Conservation (phyloP, 2,888 invertebrate genomes). For the Pyrrhosoma nymphula region DNA sequence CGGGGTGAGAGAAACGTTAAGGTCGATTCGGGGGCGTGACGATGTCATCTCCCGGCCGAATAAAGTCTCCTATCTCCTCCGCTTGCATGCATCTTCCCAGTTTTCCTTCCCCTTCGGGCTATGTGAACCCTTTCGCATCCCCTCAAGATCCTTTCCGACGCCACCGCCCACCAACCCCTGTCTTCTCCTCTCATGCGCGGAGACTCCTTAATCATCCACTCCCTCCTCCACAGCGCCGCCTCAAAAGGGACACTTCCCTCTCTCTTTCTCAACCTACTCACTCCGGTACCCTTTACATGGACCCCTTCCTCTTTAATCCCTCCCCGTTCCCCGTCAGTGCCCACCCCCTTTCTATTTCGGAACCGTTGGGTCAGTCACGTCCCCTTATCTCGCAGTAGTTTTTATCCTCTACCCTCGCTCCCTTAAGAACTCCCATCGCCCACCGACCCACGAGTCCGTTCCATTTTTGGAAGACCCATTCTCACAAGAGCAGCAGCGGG, state of each 20-base stretch:
- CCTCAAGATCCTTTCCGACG: not conserved
- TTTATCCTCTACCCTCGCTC: not conserved
- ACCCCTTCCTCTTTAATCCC: not conserved
- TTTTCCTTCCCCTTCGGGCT: not conserved
- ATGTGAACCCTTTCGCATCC: not conserved
- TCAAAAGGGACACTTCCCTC: no score
- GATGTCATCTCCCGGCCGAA: not conserved
- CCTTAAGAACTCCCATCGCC: not conserved
- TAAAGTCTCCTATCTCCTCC: not conserved
- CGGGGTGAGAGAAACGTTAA: not conserved
- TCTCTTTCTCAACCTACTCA: not conserved
- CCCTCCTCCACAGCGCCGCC: not conserved
- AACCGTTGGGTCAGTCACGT: constrained; percentile 24
- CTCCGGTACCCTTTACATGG: not conserved
- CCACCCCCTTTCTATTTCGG: not conserved
- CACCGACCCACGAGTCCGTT: not conserved
- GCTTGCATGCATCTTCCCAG: not conserved
- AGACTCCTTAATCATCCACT: not conserved
- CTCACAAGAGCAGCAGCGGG: not conserved
- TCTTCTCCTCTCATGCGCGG: no score
- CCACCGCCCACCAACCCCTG: not conserved
- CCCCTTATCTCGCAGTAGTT: not conserved
- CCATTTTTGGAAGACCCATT: not conserved
- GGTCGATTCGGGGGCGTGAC: not conserved
- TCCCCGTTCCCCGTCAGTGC: not conserved